Base-by-base conservation (phyloP, 2,888 invertebrate species). In the Junonia oenone region DNA sequence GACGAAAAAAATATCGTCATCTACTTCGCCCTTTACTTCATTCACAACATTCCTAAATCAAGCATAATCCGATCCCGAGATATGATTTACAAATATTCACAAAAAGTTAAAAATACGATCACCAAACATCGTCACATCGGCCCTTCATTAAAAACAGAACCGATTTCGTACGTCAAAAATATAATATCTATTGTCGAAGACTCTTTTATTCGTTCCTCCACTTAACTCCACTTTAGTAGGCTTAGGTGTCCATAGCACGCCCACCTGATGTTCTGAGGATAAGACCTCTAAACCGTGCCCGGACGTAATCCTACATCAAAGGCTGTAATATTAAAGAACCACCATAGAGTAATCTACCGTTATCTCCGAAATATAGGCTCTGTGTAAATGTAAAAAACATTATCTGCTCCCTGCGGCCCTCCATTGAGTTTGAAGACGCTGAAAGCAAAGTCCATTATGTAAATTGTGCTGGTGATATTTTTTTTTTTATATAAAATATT, bases 341-440 rank as follows among this genome's bases (percentile, higher is more conserved):
- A 55, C 54, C 51, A 57, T 61, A 52, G 63, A 59, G 58, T 67
- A 65, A 65, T 66, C 67, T 62, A 59, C 50, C 56, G 56, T 65
- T 69, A 68, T 64, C 64, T 65, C 45, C 56, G 54, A 59, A 63
- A 62, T 64, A 69, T 71, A 71, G 66, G 64, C 60, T 58, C 70
- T 69, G 68, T 66, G 72, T 69, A 74, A 75, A 78, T 69, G 72
- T 67, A 73, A 70, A 71, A 69, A 70, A 73, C 72, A 78, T 81
- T 79, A 80, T 76, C 74, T 71, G 66, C 62, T 75, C 77, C 76
- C 76, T 66, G 56, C 64, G 72, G 76, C 61, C 73, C 69, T 65
- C 64, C 60, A 65, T 68, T 64, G 64, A 69, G 62, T 63, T 59
- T 60, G 60, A 60, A 62, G 57, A 60, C 56, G 58, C 57, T 56